Evolutionary conservation across 2,113 vertebrate genomes (phyloP).

Genomic region (Paralichthys olivaceus): DNA sequence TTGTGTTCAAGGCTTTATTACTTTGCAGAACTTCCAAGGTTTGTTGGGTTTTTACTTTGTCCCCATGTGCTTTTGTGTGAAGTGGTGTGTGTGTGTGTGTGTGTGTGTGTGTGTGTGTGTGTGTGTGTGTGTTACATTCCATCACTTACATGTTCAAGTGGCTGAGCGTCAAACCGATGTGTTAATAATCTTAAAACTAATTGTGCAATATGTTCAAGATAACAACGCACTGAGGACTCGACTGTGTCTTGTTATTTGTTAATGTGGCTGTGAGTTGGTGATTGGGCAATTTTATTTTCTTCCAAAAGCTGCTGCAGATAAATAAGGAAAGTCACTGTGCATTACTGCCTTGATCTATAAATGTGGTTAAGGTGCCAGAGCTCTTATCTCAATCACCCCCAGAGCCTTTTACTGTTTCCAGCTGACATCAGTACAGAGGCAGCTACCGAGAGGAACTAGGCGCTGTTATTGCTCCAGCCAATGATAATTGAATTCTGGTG

Average conservation of each 20-base stretch:
- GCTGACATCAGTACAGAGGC: not conserved
- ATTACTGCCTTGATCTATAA: not conserved
- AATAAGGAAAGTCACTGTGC: not conserved
- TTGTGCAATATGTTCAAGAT: slow-evolving; percentile 32
- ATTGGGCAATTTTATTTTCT: slow-evolving; percentile 1
- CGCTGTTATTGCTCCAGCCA: slow-evolving; percentile 6
- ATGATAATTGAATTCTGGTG: slow-evolving; percentile 37
- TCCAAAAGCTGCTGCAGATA: not conserved
- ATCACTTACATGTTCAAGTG: slow-evolving; percentile 28
- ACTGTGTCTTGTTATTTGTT: slow-evolving; percentile 18
- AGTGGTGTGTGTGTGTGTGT: not conserved
- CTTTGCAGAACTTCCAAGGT: slow-evolving; percentile 38
- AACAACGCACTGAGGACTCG: slow-evolving; percentile 13
- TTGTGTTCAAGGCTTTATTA: slow-evolving; percentile 27
- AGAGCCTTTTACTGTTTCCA: not conserved
- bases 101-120: not conserved
- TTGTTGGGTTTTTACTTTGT: slow-evolving; percentile 13
- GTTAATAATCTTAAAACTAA: slow-evolving; percentile 44
- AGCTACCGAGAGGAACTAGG: not conserved
- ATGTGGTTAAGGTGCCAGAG: not conserved
- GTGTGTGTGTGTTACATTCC: slow-evolving; percentile 23
- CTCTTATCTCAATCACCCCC: not conserved
- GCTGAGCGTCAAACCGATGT: slow-evolving; percentile 28
- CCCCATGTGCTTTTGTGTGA: not conserved
- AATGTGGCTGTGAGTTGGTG: slow-evolving; percentile 3